These are phyloP conservation scores for Nothocercus julius DNA, from an alignment of 2,113 vertebrate genomes.

Conservation along the genomic window DNA sequence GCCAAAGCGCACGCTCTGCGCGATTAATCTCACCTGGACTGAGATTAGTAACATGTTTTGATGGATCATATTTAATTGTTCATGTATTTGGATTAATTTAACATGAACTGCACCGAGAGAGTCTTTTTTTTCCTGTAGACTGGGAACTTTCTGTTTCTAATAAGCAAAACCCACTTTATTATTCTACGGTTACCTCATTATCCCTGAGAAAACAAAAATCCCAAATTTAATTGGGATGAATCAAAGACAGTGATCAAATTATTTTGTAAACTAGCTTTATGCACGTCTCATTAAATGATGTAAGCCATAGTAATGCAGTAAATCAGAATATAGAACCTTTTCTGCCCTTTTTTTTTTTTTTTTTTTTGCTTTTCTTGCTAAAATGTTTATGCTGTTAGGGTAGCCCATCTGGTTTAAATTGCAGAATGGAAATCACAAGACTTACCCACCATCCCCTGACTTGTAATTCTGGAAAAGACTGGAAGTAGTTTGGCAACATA, in stretches of 20 bases:
- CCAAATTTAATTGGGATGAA: slow-evolving; percentile 44
- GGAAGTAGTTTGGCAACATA: slow-evolving; percentile 62
- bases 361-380: slow-evolving; percentile 28
- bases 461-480: slow-evolving; percentile 72
- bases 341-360: slow-evolving; percentile 35
- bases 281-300: slow-evolving; percentile 30
- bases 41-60: not conserved
- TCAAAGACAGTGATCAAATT: slow-evolving; percentile 29
- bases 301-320: slow-evolving; percentile 53
- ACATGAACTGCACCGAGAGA: not conserved
- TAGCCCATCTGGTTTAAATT: slow-evolving; percentile 76
- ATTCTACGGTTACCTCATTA: slow-evolving; percentile 42
- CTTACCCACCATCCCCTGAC: slow-evolving; percentile 59
- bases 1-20: not conserved
- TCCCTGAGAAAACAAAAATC: slow-evolving; percentile 27
- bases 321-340: slow-evolving; percentile 56
- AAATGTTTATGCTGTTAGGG: slow-evolving; percentile 41
- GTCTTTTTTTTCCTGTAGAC: not conserved
- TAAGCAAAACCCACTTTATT: slow-evolving; percentile 20
- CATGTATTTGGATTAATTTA: not conserved
- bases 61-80: not conserved
- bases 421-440: slow-evolving; percentile 69
- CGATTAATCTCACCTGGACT: not conserved
- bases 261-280: slow-evolving; percentile 57
- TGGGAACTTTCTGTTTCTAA: slow-evolving; percentile 61